Conservation (phyloP, 2,888 invertebrate species). For the Eupeodes luniger region DNA sequence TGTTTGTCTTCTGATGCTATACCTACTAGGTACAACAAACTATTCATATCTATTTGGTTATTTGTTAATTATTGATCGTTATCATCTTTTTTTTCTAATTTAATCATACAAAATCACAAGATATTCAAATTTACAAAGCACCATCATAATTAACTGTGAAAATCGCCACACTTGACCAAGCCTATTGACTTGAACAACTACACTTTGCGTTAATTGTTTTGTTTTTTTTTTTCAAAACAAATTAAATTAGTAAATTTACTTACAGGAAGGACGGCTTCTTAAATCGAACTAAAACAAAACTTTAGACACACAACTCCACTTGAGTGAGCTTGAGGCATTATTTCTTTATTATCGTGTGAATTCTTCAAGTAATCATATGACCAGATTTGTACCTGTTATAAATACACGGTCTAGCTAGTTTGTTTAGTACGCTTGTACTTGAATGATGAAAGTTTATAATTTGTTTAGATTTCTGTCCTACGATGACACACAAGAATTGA, state of each 20-base stretch:
- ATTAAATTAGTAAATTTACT: conserved; percentile 31
- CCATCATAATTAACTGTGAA: background rate
- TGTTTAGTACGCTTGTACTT: conserved; percentile 1
- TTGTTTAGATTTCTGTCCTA: background rate
- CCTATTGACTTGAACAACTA: conserved; percentile 43
- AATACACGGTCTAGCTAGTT: conserved; percentile 24
- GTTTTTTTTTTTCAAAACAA: conserved; percentile 2
- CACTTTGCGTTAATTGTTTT: background rate
- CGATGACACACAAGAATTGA: conserved; percentile 34
- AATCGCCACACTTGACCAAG: conserved; percentile 47
- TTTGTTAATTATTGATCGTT: no score
- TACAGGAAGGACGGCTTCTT: conserved; percentile 26
- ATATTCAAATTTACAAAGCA: background rate
- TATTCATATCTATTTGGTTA: no score
- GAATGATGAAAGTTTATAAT: conserved; percentile 10
- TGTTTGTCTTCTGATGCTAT: no score
- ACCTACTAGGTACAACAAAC: no score
- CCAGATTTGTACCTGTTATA: background rate
- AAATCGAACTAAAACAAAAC: conserved; percentile 18
- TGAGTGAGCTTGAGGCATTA: background rate
- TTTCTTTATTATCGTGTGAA: conserved; percentile 33
- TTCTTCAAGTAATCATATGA: conserved; percentile 60
- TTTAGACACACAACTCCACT: conserved; percentile 25
- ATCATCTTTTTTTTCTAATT: no score
- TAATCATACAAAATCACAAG: no score